These are phyloP conservation scores for Vultur gryphus DNA, from an alignment of 2,797 vertebrate genomes.

Conservation along the genomic window DNA sequence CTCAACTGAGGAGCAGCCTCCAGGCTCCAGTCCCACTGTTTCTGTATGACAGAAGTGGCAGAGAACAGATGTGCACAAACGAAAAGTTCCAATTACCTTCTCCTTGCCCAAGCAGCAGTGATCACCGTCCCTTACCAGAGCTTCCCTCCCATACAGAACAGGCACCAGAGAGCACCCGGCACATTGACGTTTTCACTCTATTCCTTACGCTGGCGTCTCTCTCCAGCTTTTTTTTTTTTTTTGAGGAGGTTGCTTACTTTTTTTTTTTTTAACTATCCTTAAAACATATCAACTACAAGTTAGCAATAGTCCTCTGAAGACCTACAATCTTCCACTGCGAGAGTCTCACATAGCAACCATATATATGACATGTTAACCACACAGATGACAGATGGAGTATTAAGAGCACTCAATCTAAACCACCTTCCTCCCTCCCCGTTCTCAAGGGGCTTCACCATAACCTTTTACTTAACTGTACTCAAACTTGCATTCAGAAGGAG, in stretches of 20 bases:
- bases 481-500: not conserved
- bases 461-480: slow-evolving; percentile 46
- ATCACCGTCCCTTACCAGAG: not conserved
- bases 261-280: not conserved
- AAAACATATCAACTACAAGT: not conserved
- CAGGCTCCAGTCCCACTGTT: not conserved
- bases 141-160: not conserved
- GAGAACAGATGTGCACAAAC: not conserved
- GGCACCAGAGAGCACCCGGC: not conserved
- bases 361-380: slow-evolving; percentile 45
- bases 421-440: slow-evolving; percentile 15
- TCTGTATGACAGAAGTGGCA: not conserved
- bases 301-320: not conserved
- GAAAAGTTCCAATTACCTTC: not conserved
- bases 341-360: slow-evolving; percentile 25
- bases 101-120: not conserved
- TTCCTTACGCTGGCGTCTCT: not conserved
- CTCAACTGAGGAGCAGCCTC: not conserved
- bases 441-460: slow-evolving; percentile 39
- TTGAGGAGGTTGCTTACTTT: not conserved
- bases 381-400: slow-evolving; percentile 57
- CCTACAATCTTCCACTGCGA: not conserved
- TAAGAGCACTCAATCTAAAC: slow-evolving; percentile 51
- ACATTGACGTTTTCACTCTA: not conserved
- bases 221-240: not conserved